phyloP scores from a whole-genome alignment of 1,140 invertebrate genomes.

The Lucilia sericata region DNA sequence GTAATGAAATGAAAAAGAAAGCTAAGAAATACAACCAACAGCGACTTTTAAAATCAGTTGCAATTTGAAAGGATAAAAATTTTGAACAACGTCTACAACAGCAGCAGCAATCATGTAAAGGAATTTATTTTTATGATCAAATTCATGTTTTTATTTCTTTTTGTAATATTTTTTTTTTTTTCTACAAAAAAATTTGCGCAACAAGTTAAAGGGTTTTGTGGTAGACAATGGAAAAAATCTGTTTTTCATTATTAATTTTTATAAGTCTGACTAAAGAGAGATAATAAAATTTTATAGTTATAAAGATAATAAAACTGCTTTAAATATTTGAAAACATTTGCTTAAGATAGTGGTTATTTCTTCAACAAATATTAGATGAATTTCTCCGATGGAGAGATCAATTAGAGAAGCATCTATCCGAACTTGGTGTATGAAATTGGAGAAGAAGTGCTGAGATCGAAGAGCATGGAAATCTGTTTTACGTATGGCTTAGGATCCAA shows the following conservation, averaged over 20 bases:
- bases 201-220: constrained; percentile 32
- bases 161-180: neutral
- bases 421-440: too few species aligned
- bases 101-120: neutral
- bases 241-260: neutral
- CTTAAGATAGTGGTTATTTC: too few species aligned
- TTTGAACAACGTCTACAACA: neutral
- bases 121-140: constrained; percentile 42
- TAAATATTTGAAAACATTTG: too few species aligned
- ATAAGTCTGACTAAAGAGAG: too few species aligned
- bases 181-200: neutral
- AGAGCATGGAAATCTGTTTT: too few species aligned
- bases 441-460: too few species aligned
- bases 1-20: neutral
- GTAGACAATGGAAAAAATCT: neutral
- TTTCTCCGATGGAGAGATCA: too few species aligned
- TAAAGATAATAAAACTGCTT: too few species aligned
- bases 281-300: too few species aligned
- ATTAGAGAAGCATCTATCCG: too few species aligned
- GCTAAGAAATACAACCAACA: neutral
- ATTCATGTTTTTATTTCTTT: constrained; percentile 1
- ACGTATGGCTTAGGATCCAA: too few species aligned
- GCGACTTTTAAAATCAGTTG: neutral
- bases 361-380: too few species aligned
- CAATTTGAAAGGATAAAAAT: constrained; percentile 32